phyloP scores from a whole-genome alignment of 2,888 invertebrate species.

The Bombylius discolor region DNA sequence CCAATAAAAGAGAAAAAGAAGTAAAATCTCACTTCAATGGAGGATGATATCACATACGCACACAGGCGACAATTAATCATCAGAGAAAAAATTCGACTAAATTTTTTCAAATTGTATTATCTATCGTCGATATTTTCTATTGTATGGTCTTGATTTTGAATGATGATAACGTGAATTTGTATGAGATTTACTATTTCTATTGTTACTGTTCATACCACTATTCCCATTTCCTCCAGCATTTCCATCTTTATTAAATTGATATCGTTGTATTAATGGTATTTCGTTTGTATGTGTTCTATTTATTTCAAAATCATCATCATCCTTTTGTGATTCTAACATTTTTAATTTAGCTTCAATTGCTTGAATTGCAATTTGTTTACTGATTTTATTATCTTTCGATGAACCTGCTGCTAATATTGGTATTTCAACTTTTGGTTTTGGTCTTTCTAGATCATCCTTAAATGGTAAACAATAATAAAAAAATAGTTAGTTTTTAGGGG shows the following conservation, averaged over 20 bases:
- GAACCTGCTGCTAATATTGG: constrained; percentile 58
- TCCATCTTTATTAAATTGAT: constrained; percentile 41
- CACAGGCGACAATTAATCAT: no score
- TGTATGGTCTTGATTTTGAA: constrained; percentile 26
- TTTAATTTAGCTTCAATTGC: constrained; percentile 81
- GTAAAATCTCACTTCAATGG: no score
- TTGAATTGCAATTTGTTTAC: constrained; percentile 68
- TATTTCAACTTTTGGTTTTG: constrained; percentile 62
- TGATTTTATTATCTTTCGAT: constrained; percentile 45
- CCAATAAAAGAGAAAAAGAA: no score
- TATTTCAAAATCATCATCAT: constrained; percentile 61
- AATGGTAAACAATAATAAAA: constrained; percentile 13
- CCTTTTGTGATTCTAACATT: constrained; percentile 53
- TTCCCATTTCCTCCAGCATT: constrained; percentile 13
- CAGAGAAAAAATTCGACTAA: no score
- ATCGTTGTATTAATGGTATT: constrained; percentile 54
- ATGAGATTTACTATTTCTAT: constrained; percentile 13
- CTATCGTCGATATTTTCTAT: constrained; percentile 16
- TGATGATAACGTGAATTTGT: constrained; percentile 19
- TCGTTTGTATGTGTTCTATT: constrained; percentile 55
- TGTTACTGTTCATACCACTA: constrained; percentile 15
- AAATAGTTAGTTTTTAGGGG: background rate
- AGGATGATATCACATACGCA: no score
- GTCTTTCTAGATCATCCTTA: constrained; percentile 63
- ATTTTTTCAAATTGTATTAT: no score